These are phyloP conservation scores for Neogale vison DNA, from an alignment of 2,113 vertebrate genomes.

Conservation along the genomic window DNA sequence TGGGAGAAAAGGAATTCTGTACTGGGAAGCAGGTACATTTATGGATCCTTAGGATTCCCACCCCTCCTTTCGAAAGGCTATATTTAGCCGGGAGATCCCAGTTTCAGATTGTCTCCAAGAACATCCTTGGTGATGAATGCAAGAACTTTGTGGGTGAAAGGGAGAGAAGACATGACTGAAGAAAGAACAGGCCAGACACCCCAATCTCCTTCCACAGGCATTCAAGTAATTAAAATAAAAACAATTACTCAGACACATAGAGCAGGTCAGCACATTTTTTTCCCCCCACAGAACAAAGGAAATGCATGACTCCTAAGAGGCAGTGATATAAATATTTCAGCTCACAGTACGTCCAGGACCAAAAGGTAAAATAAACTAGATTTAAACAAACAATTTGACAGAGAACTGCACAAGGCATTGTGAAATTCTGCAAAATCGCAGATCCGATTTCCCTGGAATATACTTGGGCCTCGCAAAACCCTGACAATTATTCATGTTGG, in stretches of 20 bases:
- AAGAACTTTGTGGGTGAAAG: slow-evolving; percentile 21
- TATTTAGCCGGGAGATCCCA: neutral
- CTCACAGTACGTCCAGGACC: slow-evolving; percentile 43
- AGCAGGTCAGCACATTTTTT: slow-evolving; percentile 75
- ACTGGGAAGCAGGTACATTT: neutral
- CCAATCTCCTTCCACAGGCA: slow-evolving; percentile 45
- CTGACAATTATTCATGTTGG: neutral
- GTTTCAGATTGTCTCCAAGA: neutral
- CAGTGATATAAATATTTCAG: slow-evolving; percentile 62
- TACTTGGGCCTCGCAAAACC: slow-evolving; percentile 45
- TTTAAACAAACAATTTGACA: slow-evolving; percentile 52
- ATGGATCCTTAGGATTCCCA: neutral
- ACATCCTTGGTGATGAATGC: neutral
- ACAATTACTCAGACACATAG: slow-evolving; percentile 22
- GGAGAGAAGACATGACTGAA: slow-evolving; percentile 18
- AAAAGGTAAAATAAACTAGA: slow-evolving; percentile 69
- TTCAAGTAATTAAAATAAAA: slow-evolving; percentile 71
- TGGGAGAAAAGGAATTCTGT: neutral
- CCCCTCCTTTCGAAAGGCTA: neutral
- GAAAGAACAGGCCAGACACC: slow-evolving; percentile 30
- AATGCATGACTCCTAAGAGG: slow-evolving; percentile 60
- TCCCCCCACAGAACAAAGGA: slow-evolving; percentile 51
- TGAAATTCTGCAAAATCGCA: slow-evolving; percentile 50
- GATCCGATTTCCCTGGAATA: slow-evolving; percentile 59
- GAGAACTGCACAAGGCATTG: slow-evolving; percentile 29